These are phyloP conservation scores for Oscheius myriophilus DNA, from an alignment of 2,888 invertebrate species.

Conservation along the genomic window DNA sequence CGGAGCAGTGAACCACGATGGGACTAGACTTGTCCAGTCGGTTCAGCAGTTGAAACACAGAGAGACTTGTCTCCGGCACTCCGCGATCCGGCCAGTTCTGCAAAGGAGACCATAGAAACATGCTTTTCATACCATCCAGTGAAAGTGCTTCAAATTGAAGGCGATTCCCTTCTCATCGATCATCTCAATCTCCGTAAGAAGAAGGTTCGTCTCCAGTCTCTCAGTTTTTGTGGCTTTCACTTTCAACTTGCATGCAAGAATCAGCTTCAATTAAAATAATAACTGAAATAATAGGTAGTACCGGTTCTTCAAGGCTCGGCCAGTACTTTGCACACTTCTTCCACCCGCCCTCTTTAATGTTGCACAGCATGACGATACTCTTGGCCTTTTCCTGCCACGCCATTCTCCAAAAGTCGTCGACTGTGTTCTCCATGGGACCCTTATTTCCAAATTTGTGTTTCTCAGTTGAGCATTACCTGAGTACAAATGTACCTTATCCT, in stretches of 20 bases:
- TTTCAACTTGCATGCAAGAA: constrained; percentile 40
- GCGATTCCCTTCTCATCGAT: constrained; percentile 33
- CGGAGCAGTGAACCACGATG: constrained; percentile 60
- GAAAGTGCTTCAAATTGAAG: constrained; percentile 36
- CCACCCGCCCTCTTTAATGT: constrained; percentile 55
- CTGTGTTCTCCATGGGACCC: constrained; percentile 58
- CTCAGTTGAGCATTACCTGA: no score
- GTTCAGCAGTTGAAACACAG: constrained; percentile 46
- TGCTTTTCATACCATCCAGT: constrained; percentile 45
- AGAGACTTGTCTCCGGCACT: constrained; percentile 52
- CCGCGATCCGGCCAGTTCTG: constrained; percentile 63
- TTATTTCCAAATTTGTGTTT: no score
- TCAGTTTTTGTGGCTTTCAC: constrained; percentile 37
- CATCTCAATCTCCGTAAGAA: constrained; percentile 40
- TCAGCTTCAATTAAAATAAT: not conserved
- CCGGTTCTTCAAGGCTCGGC: constrained; percentile 35
- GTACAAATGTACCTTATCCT: constrained; percentile 54
- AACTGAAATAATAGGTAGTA: not conserved
- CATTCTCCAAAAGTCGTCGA: constrained; percentile 61
- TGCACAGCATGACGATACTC: constrained; percentile 60
- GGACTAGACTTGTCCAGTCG: constrained; percentile 39
- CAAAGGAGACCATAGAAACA: constrained; percentile 30
- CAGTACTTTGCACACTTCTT: constrained; percentile 65
- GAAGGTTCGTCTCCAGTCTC: constrained; percentile 50
- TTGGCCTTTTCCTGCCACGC: constrained; percentile 59